Evolutionary conservation across 2,888 invertebrate genomes (phyloP).

Genomic region (Pollenia angustigena): DNA sequence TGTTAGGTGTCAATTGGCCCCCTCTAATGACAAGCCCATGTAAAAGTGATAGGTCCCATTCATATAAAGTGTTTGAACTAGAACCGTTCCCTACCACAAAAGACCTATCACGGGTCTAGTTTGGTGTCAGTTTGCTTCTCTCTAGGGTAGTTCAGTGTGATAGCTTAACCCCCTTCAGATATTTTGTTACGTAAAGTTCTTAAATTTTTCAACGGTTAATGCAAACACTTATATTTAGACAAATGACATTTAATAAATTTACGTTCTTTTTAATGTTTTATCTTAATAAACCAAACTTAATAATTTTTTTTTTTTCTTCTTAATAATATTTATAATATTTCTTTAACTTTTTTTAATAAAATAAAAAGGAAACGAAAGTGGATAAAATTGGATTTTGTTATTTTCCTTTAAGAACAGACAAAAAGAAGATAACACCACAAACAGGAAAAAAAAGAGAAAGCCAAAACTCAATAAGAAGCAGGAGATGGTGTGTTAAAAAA

Average conservation of each 20-base stretch:
- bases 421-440: not conserved
- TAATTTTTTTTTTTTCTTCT: not conserved
- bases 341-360: conserved; percentile 5
- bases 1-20: no score
- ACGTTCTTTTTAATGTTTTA: no score
- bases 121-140: no score
- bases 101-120: no score
- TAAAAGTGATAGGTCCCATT: no score
- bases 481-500: conserved; percentile 37
- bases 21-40: no score
- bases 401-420: not conserved
- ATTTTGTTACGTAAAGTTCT: no score
- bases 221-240: not conserved
- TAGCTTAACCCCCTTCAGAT: no score
- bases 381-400: conserved; percentile 36
- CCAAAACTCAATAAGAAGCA: conserved; percentile 16
- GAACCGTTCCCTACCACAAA: no score
- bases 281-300: not conserved
- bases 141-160: no score
- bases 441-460: not conserved
- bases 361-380: conserved; percentile 11
- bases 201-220: not conserved
- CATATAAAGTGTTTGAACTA: no score
- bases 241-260: not conserved
- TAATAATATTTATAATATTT: not conserved